Base-by-base conservation (phyloP, 2,113 vertebrate genomes). In the Balaeniceps rex region DNA sequence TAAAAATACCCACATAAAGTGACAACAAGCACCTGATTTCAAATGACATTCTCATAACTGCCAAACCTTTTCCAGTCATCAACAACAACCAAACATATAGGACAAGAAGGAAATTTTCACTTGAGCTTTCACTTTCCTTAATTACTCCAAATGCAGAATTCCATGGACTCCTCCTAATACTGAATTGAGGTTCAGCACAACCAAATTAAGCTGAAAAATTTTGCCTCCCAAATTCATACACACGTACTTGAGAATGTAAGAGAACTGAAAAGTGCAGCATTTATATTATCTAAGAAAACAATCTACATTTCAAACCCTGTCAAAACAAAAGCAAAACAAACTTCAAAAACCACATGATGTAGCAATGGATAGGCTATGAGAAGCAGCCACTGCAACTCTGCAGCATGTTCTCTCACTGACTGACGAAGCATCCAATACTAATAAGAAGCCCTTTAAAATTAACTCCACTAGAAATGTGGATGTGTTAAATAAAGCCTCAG, bases 401-500 rank as follows among this genome's bases (percentile, higher is more conserved):
- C 72, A 91, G 63, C 54, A 66, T 25, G 57, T 70, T 66, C 95
- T 89, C 51, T 46, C 66, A 34, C 84, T 38, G 34, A 38, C 60
- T 76, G 77, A 92, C 81, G 91, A 87, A 91, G 33, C 58, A 34
- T 3, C 66, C 84, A 68, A 54, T 2, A 77, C 82, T 44, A 77
- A 51, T 74, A 90, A 83, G 78, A 88, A 90, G 91, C 55, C 55
- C 78, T 83, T 90, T 90, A 94, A 96, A 96, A 95, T 91, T 85
- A 95, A 93, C 84, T 93, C 68, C 79, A 17, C 82, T 60, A 83
- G 87, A 93, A 95, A 93, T 11, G 19, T 2, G 28, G 93, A 96
- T 91, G 94, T 70, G 66, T 95, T 90, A 92, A 96, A 96, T 96
- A 95, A 97, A 96, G 94, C 84, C 79, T 71, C 64, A 14, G 75